Evolutionary conservation across 2,113 vertebrate species (phyloP), one percentile per base, ranked within the genome.

Genomic region (Promerops cafer): DNA sequence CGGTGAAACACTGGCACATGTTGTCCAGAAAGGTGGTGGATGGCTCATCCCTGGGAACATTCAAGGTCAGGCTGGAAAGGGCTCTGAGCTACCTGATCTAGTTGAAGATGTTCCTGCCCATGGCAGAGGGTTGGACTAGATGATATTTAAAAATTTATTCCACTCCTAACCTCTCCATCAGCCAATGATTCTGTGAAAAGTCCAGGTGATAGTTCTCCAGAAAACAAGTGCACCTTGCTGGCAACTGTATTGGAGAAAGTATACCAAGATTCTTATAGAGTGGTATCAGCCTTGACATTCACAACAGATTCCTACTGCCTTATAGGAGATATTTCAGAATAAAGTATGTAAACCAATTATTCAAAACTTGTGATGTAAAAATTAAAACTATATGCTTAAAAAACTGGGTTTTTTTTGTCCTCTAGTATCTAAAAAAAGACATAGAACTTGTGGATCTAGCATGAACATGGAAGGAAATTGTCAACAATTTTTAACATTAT

Each of bases 401-500:
- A 70, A 42, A 10, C 8, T 16, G 11, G 5, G 13, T 13, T 24
- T 13, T 31, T 37, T 49, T 61, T 96, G 44, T 81, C 60, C 63
- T 91, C 71, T 13, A 39, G 52, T 79, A 87, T 70, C 37, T 80
- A 76, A n/a, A 93, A 95, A 95, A 89, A 68, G n/a, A 95, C 77
- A 78, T 13, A 83, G 35, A 94, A 77, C 26, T 35, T 89, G 42
- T 61, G 44, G 30, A 72, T 79, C 23, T 61, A 71, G 74, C 91
- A 94, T 66, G 61, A 42, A 80, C 18, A 35, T 79, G 42, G 80
- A 96, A 96, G 53, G 61, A 94, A 93, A 90, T 23, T 90, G 90
- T 76, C 82, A 94, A 88, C 53, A 69, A 72, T 78, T 91, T 95
- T 93, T 89, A 81, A 94, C 47, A 52, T 90, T 93, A 95, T 78